Evolutionary conservation across 2,113 vertebrate species (phyloP), one percentile per base, ranked within the genome.

Genomic region (Xiphophorus hellerii): DNA sequence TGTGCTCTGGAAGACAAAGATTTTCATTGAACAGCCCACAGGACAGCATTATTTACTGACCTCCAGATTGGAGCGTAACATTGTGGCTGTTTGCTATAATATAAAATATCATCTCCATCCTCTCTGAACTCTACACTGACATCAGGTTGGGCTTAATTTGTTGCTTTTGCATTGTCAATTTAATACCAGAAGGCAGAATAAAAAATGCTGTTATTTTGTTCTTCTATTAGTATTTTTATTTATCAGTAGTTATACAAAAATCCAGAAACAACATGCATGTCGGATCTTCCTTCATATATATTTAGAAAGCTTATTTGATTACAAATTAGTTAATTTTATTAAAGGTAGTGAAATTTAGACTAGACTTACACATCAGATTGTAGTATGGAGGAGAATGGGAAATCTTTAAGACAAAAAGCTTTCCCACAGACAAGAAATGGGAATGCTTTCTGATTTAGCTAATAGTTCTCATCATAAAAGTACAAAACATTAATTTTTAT

Each of bases 21-120:
- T 86, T 78, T 91, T 93, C 88, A 92, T 94, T 92, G 91, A 90
- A 44, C 81, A 51, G 20, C 91, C 89, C 84, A 92, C 90, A 71
- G 62, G 30, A 63, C 37, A 77, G 82, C 80, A 77, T 91, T 83
- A 91, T 78, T 92, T 83, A 82, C 66, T 83, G 71, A 85, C 73
- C 80, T 70, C 67, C 64, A 78, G 44, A 64, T 83, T 85, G 69
- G 22, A 88, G 84, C 87, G 82, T 85, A 73, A 60, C 60, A n/a
- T 48, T 42, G 20, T 82, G 74, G 62, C 66, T 64, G 67, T 75
- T 76, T 67, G 9, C 10, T 8, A 10, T 25, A 11, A 58, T 58
- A 7, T n/a, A 25, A 73, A 33, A 54, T 62, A 28, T 78, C 31
- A 62, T 25, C 20, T 71, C 33, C 27, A 12, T 48, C 37, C 14